Percentiles rank a stretch among this genome's conserved stretches.
phyloP scores from a whole-genome alignment of 2,888 invertebrate species.

The Merodon equestris region DNA sequence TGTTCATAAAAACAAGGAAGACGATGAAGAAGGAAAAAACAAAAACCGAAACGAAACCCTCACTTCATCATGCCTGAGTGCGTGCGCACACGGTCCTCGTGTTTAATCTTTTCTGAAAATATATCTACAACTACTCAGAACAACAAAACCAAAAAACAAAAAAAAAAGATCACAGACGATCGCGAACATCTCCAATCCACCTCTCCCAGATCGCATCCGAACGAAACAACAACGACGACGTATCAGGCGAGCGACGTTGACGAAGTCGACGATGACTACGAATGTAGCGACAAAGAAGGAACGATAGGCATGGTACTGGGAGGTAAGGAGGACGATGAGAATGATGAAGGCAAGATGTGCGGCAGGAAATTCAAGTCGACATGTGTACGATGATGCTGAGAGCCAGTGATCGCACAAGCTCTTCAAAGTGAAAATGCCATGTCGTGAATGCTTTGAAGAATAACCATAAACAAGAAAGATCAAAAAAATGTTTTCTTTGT shows the following conservation, averaged over 20 bases:
- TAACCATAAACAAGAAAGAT: conserved; percentile 40
- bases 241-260: no score
- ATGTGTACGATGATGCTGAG: conserved; percentile 24
- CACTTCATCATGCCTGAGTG: conserved; percentile 50
- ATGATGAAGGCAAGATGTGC: conserved; percentile 31
- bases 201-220: conserved; percentile 16
- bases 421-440: conserved; percentile 8
- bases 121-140: conserved; percentile 10
- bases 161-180: conserved; percentile 38
- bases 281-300: no score
- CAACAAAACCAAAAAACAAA: background rate
- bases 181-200: conserved; percentile 21
- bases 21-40: no score
- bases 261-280: no score
- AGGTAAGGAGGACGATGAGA: conserved; percentile 3
- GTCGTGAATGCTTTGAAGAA: conserved; percentile 5
- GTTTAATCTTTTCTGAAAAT: conserved; percentile 52
- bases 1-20: conserved; percentile 12
- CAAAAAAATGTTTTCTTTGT: conserved; percentile 19
- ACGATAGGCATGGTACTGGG: no score
- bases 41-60: conserved; percentile 27
- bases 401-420: conserved; percentile 1
- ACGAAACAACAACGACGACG: background rate
- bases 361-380: conserved; percentile 51
- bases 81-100: conserved; percentile 46